phyloP scores from a whole-genome alignment of 2,113 vertebrate genomes.

The Dicentrarchus labrax region DNA sequence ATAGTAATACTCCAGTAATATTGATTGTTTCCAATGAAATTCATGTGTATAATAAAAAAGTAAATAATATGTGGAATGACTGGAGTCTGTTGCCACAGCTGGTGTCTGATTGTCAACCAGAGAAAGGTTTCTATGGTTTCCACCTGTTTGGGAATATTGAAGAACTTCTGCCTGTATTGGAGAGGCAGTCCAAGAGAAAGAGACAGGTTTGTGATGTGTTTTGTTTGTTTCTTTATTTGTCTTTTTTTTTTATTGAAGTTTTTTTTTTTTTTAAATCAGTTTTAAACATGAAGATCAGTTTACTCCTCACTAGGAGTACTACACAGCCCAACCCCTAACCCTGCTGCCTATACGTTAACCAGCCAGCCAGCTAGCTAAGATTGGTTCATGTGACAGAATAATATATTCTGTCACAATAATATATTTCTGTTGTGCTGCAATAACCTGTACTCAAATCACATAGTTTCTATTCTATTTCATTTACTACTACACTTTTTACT shows the following conservation, averaged over 20 bases:
- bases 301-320: no score
- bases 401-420: no score
- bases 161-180: constrained; percentile 53
- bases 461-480: no score
- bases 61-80: not conserved
- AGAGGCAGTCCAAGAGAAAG: not conserved
- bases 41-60: not conserved
- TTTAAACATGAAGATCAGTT: not conserved
- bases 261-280: not conserved
- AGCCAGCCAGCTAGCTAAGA: no score
- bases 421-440: no score
- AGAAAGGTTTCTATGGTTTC: constrained; percentile 59
- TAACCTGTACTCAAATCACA: no score
- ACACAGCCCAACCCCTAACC: no score
- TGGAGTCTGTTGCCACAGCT: constrained; percentile 19
- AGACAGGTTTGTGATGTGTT: constrained; percentile 16
- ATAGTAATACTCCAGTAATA: no score
- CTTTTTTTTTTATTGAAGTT: not conserved
- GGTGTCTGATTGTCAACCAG: constrained; percentile 59
- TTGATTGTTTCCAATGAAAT: not conserved
- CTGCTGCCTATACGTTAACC: no score
- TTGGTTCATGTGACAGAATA: no score
- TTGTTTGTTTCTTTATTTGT: not conserved
- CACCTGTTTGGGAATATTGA: constrained; percentile 65
- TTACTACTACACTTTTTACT: no score